A percentile compares a stretch with the other conserved stretches of the same genome.
These are phyloP conservation scores for Drosophila sturtevanti DNA, from an alignment of 1,140 invertebrate genomes.

Conservation along the genomic window DNA sequence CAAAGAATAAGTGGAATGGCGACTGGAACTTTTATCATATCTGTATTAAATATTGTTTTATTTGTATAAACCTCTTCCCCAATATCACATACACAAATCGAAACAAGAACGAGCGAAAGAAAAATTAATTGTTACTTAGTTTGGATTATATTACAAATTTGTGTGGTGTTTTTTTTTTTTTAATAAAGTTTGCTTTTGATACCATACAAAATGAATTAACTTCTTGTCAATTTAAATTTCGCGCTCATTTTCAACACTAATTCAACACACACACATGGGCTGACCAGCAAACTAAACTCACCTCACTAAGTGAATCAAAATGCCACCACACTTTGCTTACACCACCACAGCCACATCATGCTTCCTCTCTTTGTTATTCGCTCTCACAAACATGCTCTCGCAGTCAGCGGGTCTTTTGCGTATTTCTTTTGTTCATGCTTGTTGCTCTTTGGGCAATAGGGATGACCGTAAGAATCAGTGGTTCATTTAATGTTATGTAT, in stretches of 20 bases:
- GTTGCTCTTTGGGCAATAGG: slow-evolving; percentile 1
- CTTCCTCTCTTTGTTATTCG: slow-evolving; percentile 3
- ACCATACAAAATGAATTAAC: background rate
- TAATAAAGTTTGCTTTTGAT: slow-evolving; percentile 28
- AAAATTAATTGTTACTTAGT: slow-evolving; percentile 25
- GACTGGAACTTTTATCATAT: slow-evolving; percentile 2
- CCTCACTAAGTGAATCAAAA: background rate
- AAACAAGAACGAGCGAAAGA: slow-evolving; percentile 22
- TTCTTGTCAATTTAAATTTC: slow-evolving; percentile 13
- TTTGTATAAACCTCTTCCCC: slow-evolving; percentile 23
- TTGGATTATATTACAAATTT: slow-evolving; percentile 10
- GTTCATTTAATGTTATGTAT: background rate
- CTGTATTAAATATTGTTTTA: slow-evolving; percentile 42
- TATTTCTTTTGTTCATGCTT: slow-evolving; percentile 12
- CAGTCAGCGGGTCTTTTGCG: slow-evolving; percentile 10
- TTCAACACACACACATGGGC: background rate
- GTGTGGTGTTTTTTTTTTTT: slow-evolving; percentile 27
- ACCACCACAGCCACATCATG: slow-evolving; percentile 14
- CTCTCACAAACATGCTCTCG: background rate
- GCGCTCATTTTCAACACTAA: slow-evolving; percentile 2
- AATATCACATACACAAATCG: slow-evolving; percentile 16
- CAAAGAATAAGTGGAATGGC: slow-evolving; percentile 51
- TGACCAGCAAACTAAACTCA: background rate
- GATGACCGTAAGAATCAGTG: slow-evolving; percentile 8
- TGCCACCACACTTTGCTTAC: background rate